Percentiles rank a stretch among this genome's conserved stretches.
phyloP scores from a whole-genome alignment of 2,797 vertebrate species.

The Loriculus beryllinus region DNA sequence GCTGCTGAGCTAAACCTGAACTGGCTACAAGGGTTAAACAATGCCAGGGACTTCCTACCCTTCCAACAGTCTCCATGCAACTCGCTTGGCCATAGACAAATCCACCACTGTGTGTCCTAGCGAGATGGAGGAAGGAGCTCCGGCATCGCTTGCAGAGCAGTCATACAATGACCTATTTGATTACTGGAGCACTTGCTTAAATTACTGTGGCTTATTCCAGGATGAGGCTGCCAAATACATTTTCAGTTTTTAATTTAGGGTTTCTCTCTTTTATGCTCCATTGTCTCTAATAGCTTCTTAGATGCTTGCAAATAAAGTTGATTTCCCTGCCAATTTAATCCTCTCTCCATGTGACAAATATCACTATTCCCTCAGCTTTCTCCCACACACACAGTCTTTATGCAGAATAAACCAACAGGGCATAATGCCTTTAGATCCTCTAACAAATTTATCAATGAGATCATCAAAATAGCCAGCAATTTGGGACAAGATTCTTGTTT shows the following conservation, averaged over 20 bases:
- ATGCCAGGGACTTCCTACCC: neutral
- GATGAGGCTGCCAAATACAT: conserved; percentile 53
- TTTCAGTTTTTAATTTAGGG: conserved; percentile 63
- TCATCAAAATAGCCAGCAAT: neutral
- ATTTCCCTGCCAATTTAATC: conserved; percentile 67
- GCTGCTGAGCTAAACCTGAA: neutral
- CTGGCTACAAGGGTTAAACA: conserved; percentile 18
- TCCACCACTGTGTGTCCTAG: conserved; percentile 43
- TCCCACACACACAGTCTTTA: conserved; percentile 39
- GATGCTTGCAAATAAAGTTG: conserved; percentile 66
- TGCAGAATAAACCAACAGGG: conserved; percentile 42
- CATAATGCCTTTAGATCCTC: conserved; percentile 48
- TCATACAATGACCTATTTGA: conserved; percentile 64
- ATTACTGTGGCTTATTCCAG: conserved; percentile 44
- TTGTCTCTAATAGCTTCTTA: conserved; percentile 60
- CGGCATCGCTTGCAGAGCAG: conserved; percentile 30
- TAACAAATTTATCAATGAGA: conserved; percentile 11
- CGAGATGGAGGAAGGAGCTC: conserved; percentile 40
- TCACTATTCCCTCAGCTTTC: conserved; percentile 43
- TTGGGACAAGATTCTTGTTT: neutral
- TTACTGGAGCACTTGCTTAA: conserved; percentile 56
- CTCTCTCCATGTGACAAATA: conserved; percentile 60
- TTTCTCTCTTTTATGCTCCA: conserved; percentile 67
- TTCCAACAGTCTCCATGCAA: neutral
- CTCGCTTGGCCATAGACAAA: conserved; percentile 40